A percentile compares a stretch with the other conserved stretches of the same genome.
Evolutionary conservation across 1,140 invertebrate genomes (phyloP).

Genomic region (Tyrophagus putrescentiae): DNA sequence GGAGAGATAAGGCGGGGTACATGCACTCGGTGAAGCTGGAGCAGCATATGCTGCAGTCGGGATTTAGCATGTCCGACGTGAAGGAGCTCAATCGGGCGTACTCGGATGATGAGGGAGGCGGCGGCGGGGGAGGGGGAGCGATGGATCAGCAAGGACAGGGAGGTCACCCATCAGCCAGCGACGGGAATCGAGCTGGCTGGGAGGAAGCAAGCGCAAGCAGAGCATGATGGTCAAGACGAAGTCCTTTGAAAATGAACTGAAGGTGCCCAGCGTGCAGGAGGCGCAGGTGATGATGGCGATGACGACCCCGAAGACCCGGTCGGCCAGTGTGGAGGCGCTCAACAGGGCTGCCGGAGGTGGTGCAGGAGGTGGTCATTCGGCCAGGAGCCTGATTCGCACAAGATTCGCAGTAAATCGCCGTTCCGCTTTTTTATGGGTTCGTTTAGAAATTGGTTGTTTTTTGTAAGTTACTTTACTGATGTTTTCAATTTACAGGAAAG

Average conservation of each 20-base stretch:
- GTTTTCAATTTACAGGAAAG: not conserved
- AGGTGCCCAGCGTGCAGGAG: slow-evolving; percentile 21
- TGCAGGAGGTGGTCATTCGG: not conserved
- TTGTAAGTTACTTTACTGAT: not conserved
- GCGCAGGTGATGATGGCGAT: slow-evolving; percentile 22
- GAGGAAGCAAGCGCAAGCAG: slow-evolving; percentile 47
- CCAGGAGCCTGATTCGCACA: slow-evolving; percentile 11
- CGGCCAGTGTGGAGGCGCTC: slow-evolving; percentile 16
- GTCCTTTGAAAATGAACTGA: slow-evolving; percentile 29
- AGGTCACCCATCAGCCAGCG: not conserved
- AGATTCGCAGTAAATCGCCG: slow-evolving; percentile 20
- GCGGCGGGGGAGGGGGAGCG: slow-evolving; percentile 36
- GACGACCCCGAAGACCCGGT: not conserved
- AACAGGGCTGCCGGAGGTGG: not conserved
- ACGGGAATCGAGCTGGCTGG: slow-evolving; percentile 25
- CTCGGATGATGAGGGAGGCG: slow-evolving; percentile 49
- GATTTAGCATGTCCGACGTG: slow-evolving; percentile 55
- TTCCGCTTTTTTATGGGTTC: slow-evolving; percentile 21
- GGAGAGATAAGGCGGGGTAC: slow-evolving; percentile 43
- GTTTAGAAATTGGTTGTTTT: not conserved
- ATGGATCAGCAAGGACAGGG: slow-evolving; percentile 21
- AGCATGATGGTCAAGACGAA: slow-evolving; percentile 48
- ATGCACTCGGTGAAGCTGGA: slow-evolving; percentile 58
- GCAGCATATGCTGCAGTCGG: slow-evolving; percentile 70
- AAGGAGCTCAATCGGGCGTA: slow-evolving; percentile 73